phyloP scores from a whole-genome alignment of 1,140 invertebrate species.

The Rhopalosiphum maidis region DNA sequence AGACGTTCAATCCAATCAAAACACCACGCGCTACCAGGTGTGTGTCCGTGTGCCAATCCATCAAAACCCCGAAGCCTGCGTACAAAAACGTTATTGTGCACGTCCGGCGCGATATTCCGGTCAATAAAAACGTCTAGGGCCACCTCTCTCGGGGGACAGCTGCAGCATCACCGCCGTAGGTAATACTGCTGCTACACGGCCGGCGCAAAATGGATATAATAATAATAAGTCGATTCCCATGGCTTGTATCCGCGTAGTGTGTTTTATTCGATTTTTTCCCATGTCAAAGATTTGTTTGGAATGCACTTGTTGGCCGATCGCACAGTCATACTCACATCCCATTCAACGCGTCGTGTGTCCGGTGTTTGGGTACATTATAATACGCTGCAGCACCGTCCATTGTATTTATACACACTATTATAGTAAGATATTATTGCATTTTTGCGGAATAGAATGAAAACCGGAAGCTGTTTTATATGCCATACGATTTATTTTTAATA shows the following conservation, averaged over 20 bases:
- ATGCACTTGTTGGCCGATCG: neutral
- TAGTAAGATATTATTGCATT: neutral
- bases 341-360: neutral
- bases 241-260: neutral
- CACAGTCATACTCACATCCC: neutral
- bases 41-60: slow-evolving; percentile 45
- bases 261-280: slow-evolving; percentile 44
- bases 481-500: neutral
- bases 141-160: slow-evolving; percentile 22
- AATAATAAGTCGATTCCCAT: slow-evolving; percentile 32
- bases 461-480: neutral
- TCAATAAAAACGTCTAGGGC: slow-evolving; percentile 55
- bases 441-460: neutral
- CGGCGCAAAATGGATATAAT: neutral
- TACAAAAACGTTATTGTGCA: slow-evolving; percentile 51
- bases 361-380: neutral
- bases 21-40: slow-evolving; percentile 55
- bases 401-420: neutral
- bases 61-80: slow-evolving; percentile 33
- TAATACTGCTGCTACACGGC: neutral
- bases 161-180: neutral
- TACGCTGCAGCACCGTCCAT: neutral
- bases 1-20: slow-evolving; percentile 47
- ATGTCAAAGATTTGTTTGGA: neutral
- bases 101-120: slow-evolving; percentile 55